Conservation (phyloP, 2,888 invertebrate species). For the Lathronympha strigana region DNA sequence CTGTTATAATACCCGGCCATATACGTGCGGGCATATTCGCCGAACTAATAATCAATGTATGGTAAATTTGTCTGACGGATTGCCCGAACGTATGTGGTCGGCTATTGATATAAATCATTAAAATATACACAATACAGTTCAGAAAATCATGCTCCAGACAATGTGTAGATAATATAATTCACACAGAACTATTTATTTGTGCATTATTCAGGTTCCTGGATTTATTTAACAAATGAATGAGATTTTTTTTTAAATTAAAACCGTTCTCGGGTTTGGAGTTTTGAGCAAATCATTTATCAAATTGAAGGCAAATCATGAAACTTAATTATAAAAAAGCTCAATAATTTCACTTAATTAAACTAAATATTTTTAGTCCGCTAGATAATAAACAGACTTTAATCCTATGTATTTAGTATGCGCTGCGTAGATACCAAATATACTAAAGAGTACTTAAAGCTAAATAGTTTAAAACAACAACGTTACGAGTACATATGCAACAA, state of each 20-base stretch:
- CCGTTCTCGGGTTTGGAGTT: constrained; percentile 12
- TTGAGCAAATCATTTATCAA: constrained; percentile 39
- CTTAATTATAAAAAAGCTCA: constrained; percentile 1
- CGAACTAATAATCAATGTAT: no score
- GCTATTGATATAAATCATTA: constrained; percentile 33
- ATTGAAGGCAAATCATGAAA: constrained; percentile 2
- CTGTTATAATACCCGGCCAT: constrained; percentile 40
- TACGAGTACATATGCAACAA: constrained; percentile 52
- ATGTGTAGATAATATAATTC: not conserved
- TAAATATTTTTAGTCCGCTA: constrained; percentile 23
- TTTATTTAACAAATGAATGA: constrained; percentile 7
- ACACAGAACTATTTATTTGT: constrained; percentile 24
- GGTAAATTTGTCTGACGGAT: no score
- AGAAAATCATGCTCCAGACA: not conserved
- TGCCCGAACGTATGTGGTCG: no score
- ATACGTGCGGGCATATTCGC: no score
- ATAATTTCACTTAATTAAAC: constrained; percentile 10
- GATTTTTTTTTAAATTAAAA: constrained; percentile 5
- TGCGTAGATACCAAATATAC: constrained; percentile 21
- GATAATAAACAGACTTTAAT: constrained; percentile 9
- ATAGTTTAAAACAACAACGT: constrained; percentile 38
- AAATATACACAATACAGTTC: constrained; percentile 32
- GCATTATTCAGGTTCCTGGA: constrained; percentile 1
- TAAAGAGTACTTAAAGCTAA: constrained; percentile 32
- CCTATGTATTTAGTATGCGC: constrained; percentile 25